Conservation (phyloP, 2,797 vertebrate genomes). For the Aplochiton taeniatus region DNA sequence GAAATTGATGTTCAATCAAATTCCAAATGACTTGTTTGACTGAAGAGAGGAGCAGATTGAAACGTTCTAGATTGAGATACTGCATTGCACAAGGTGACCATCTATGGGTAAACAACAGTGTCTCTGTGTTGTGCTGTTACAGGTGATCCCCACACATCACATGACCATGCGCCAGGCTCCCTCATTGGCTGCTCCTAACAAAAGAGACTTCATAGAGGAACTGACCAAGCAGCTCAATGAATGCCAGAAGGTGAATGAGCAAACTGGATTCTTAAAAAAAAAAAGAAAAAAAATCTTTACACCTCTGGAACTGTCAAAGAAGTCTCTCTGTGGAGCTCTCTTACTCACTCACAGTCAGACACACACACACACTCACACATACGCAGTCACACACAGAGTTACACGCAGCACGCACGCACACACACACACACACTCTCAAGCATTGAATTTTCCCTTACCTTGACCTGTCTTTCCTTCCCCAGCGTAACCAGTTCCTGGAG, state of each 20-base stretch:
- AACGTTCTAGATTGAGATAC: too few relatives aligned
- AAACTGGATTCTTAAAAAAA: too few relatives aligned
- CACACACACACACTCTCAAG: not conserved
- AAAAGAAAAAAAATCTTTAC: too few relatives aligned
- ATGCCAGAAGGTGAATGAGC: constrained; percentile 63
- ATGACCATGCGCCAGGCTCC: constrained; percentile 53
- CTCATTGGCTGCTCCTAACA: constrained; percentile 55
- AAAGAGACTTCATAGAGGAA: constrained; percentile 76
- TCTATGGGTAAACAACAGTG: too few relatives aligned
- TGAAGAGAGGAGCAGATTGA: too few relatives aligned
- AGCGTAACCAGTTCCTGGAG: constrained; percentile 82
- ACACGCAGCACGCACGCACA: not conserved
- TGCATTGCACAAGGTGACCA: too few relatives aligned
- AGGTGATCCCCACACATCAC: constrained; percentile 42
- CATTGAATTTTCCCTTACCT: too few relatives aligned
- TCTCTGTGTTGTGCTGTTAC: not conserved
- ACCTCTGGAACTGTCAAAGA: too few relatives aligned
- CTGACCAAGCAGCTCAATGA: constrained; percentile 73
- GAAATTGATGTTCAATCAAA: too few relatives aligned
- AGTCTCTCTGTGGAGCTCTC: not conserved
- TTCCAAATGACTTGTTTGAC: too few relatives aligned
- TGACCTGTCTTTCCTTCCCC: not conserved
- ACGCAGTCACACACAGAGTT: not conserved
- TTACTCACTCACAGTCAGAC: not conserved
- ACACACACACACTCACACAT: not conserved